Conservation (phyloP, 2,888 invertebrate species). For the Dynastes tityus region DNA sequence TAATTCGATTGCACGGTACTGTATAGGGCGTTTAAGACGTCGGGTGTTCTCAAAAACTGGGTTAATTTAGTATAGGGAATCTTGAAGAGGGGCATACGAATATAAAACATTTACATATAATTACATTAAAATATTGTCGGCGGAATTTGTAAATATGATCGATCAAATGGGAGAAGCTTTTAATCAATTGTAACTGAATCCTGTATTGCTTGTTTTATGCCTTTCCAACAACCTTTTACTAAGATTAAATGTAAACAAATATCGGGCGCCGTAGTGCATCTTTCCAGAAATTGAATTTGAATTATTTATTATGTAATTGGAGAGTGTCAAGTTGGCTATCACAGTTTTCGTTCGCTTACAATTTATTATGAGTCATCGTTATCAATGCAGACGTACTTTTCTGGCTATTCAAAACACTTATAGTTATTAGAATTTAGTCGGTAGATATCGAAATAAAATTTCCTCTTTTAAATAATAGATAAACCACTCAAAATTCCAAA, state of each 20-base stretch:
- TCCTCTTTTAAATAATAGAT: no score
- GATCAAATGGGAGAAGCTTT: constrained; percentile 57
- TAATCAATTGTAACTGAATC: constrained; percentile 70
- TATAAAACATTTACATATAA: neutral
- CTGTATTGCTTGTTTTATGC: constrained; percentile 67
- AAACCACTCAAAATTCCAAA: no score
- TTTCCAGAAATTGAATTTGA: constrained; percentile 66
- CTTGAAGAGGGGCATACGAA: no score
- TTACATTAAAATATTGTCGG: constrained; percentile 32
- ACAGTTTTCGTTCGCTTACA: constrained; percentile 3
- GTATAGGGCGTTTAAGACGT: no score
- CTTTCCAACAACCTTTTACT: constrained; percentile 67
- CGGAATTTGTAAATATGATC: constrained; percentile 38
- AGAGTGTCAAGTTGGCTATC: constrained; percentile 47
- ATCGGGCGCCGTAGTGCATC: constrained; percentile 64
- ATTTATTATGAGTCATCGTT: neutral
- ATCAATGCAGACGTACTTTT: constrained; percentile 8
- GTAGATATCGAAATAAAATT: no score
- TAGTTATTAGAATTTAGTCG: no score
- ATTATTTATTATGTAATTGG: constrained; percentile 65
- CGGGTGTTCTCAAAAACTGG: no score
- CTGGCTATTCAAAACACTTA: no score
- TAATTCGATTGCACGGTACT: no score
- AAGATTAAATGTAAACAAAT: constrained; percentile 70
- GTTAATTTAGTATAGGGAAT: no score